Evolutionary conservation across 1,140 invertebrate species (phyloP), one percentile per base, ranked within the genome.

Genomic region (Hylaeus anthracinus): DNA sequence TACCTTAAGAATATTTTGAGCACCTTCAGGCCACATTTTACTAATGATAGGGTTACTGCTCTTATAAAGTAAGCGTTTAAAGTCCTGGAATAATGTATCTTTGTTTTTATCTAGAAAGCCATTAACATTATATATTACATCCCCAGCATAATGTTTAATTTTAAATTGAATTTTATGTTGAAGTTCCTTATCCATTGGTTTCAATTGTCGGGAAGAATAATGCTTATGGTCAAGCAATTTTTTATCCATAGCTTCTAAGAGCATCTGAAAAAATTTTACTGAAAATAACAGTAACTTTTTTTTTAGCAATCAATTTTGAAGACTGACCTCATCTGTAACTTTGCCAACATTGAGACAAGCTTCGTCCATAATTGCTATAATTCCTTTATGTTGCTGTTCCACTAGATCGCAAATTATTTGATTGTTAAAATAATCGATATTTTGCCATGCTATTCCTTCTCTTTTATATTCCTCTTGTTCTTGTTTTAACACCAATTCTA

Each of bases 91-190:
- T 26, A 99, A 93, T 1, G 97, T 97, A 91, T 99, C 98, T 92
- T 97, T 98, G 92, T 99, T 99, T 94, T 99, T 99, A 90, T 99
- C 98, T 89, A 99, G 95, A 92, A 99, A 99, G 14, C 98, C 97
- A 55, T 95, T 95, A 55, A 99, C 96, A 82, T 95, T 96, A 93
- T 99, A 99, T 39, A 97, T 97, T 2, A 99, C 98, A 93, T 99
- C 98, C n/a, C 98, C 98, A 3, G 98, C 98, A 92, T 99, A 99
- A 90, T 99, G 98, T 43, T 95, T 96, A 82, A 98, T 97, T 77
- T 97, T 94, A 92, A 99, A 99, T 89, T 98, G 96, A 84, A 96
- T 95, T 89, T 96, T 96, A 90, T 98, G 97, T 86, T 95, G 94
- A 5, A 98, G 91, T 83, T 95, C 95, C 92, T 98, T 98, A 89